phyloP scores from a whole-genome alignment of 1,140 invertebrate species.

The Ips typographus region DNA sequence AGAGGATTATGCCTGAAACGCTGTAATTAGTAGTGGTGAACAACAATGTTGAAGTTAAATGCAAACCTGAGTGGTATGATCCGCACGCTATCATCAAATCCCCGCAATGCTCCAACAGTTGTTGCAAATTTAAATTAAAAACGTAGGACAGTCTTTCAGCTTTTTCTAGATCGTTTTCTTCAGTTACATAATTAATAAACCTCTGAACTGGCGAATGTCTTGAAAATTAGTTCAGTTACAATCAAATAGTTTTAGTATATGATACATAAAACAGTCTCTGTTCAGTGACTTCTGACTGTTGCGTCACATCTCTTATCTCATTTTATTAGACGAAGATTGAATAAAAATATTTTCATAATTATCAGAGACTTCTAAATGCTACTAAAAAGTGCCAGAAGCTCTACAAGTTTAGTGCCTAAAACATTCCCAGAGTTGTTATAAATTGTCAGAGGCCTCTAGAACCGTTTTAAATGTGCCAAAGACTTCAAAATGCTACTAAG shows the following conservation, averaged over 20 bases:
- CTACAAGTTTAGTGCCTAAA: too few species aligned
- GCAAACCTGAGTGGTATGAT: conserved; percentile 58
- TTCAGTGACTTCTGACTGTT: too few species aligned
- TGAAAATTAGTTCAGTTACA: conserved; percentile 27
- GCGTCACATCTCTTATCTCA: too few species aligned
- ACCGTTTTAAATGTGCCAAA: too few species aligned
- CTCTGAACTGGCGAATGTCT: conserved; percentile 65
- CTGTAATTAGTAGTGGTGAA: background rate
- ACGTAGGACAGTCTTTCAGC: conserved; percentile 59
- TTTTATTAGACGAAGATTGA: too few species aligned
- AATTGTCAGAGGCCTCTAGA: too few species aligned
- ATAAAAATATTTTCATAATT: too few species aligned
- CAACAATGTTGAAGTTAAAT: background rate
- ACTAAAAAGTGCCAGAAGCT: too few species aligned
- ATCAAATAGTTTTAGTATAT: conserved; percentile 31
- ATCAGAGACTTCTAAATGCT: too few species aligned
- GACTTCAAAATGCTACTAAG: too few species aligned
- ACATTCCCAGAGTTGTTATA: too few species aligned
- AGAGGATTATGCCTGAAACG: conserved; percentile 62
- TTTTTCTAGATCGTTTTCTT: conserved; percentile 58
- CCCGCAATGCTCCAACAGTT: conserved; percentile 71
- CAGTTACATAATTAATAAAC: conserved; percentile 66
- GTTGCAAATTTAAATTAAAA: conserved; percentile 69
- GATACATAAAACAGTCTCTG: too few species aligned
- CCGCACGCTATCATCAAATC: conserved; percentile 67